Base-by-base conservation (phyloP, 2,797 vertebrate genomes). In the Danionella dracula region DNA sequence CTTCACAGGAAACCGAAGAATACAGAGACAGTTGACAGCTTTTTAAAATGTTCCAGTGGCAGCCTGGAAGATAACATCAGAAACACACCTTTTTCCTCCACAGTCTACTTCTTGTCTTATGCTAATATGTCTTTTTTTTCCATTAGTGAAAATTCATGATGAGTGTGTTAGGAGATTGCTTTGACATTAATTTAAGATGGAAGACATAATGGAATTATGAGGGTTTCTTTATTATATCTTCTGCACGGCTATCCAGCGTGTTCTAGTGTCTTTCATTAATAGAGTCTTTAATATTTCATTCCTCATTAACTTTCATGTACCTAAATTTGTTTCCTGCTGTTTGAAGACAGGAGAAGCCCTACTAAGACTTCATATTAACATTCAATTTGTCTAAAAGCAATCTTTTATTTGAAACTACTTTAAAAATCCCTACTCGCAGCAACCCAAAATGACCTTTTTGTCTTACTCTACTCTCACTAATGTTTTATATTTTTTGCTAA, bases 261-360 rank as follows among this genome's bases (percentile, higher is more conserved):
- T 63, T 48, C 62, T 69, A 76, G 72, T 46, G 58, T 60, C 42
- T 78, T 60, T 64, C 67, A 66, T 75, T 75, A 76, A 73, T 71
- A 68, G 53, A 59, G 51, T 62, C 54, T 76, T 76, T 67, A 41
- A 62, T 72, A 58, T 57, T 65, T 71, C 10, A 75, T 54, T 66
- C 68, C 64, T 69, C 49, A 74, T 64, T 71, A 68, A 72, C 61
- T 50, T 66, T 59, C 45, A n/a, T 31, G 50, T 21, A 40, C 48
- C 58, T 64, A 51, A 53, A 70, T 62, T 63, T 64, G 65, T 53
- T 65, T 66, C 45, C 23, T 21, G 38, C 46, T 27, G 38, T 62
- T 40, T 61, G 35, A 51, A 32, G 32, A 48, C 20, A 69, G 31
- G 44, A 65, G 58, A 67, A 61, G 46, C 50, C 54, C 62, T 66